Base-by-base conservation (phyloP, 2,888 invertebrate species). In the Scelioninae gen. 2 region DNA sequence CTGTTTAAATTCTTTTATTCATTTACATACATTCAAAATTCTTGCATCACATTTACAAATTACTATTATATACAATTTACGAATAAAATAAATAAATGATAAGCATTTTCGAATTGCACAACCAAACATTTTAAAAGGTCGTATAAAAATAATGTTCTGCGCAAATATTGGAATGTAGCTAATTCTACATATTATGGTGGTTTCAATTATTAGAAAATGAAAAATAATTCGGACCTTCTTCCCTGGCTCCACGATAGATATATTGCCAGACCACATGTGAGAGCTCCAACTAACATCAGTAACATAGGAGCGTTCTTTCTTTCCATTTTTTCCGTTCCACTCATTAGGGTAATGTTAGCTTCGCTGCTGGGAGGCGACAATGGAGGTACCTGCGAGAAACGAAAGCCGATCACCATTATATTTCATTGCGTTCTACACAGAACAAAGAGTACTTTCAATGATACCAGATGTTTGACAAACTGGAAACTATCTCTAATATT, bases 201-300 rank as follows among this genome's bases (percentile, higher is more conserved):
- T n/a, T n/a, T n/a, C n/a, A n/a, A 25, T 3, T 4, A 25, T 25
- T 4, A 25, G 25, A 6, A 25, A 25, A 25, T 25, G 4, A 25
- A 25, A n/a, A n/a, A n/a, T n/a, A n/a, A 39, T 41, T 41, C 70
- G 72, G 71, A 84, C 86, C 80, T 82, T 78, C 86, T 79, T 60
- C 85, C 86, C 73, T 85, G 85, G 2, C 82, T 80, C 82, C 82
- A 85, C 0, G 86, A 86, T 2, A 86, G 69, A 45, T 86, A 86
- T 2, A 85, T 64, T 0, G 84, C 85, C 45, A 86, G 73, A n/a
- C 85, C 86, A 67, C 85, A 86, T 15, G 86, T 86, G 6, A 86
- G 74, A 19, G 85, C 78, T 16, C 86, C 86, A 5, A 86, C 85
- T 35, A 86, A 78, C 11, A 83, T 74, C 37, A 86, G 76, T 0